Base-by-base conservation (phyloP, 2,888 invertebrate species). In the Stenichneumon culpator region DNA sequence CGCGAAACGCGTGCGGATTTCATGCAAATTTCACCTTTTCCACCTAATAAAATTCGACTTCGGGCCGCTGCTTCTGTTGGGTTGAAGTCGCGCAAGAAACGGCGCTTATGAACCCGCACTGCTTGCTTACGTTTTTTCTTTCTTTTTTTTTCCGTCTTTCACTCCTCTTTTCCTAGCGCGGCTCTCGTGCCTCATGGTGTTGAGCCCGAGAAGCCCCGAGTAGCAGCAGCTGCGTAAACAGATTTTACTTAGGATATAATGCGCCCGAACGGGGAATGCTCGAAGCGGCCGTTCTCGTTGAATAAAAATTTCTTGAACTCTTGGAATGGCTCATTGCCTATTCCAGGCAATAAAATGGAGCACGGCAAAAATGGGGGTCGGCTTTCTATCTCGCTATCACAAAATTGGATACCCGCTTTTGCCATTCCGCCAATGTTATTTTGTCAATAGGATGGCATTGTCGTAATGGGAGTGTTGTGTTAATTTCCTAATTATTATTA, bases 1-100 rank as follows among this genome's bases (percentile, higher is more conserved):
- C 68, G 57, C 86, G 79, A 68, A 22, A 69, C 84, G 32, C 73
- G 67, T 85, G 87, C 82, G 88, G 88, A 88, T 92, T 89, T 90
- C 87, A 91, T 91, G 92, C 89, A 92, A 92, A 92, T 92, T 89
- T 87, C 83, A 84, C 72, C 82, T 87, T 88, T 90, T 91, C 89
- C 87, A 87, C 86, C 88, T 91, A 90, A 92, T 92, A 92, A 92
- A 92, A 90, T 89, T 90, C 88, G 79, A 75, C 82, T 77, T 72
- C 68, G 75, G 73, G 74, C 70, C 54, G 80, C 50, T 63, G 68
- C 63, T 63, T 77, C 60, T 60, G 54, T 50, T 65, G 63, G 74
- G 77, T 72, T 44, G 39, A 86, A 84, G 68, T 68, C 57, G 16
- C 78, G 52, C 68, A 44, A 79, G 68, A 79, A 63, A 69, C 73